A percentile compares a stretch with the other conserved stretches of the same genome.
Evolutionary conservation across 2,888 invertebrate species (phyloP).

Genomic region (Falcaria lacertinaria): DNA sequence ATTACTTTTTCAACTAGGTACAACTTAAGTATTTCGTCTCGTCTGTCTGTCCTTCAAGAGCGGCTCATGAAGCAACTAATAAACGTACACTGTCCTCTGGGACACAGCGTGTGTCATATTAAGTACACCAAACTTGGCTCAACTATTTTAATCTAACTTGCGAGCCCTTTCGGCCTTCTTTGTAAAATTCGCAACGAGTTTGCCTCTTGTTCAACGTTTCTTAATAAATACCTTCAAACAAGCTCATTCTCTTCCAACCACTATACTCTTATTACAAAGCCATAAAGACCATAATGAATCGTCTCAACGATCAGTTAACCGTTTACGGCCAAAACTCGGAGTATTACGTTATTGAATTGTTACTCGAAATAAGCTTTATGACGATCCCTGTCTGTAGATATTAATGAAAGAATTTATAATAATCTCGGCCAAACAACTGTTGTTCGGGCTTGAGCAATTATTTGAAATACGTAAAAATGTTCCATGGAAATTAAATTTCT

Average conservation of each 20-base stretch:
- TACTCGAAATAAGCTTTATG: constrained; percentile 39
- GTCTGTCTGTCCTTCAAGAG: too few species aligned
- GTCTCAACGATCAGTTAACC: constrained; percentile 4
- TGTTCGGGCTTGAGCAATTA: constrained; percentile 1
- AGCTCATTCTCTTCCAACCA: constrained; percentile 5
- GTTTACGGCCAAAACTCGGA: constrained; percentile 25
- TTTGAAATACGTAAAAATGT: too few species aligned
- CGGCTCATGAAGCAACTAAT: too few species aligned
- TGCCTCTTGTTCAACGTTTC: constrained; percentile 46
- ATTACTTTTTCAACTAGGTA: too few species aligned
- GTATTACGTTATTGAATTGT: constrained; percentile 52
- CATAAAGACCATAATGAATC: constrained; percentile 14
- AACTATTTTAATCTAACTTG: constrained; percentile 71
- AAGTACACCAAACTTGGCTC: constrained; percentile 30
- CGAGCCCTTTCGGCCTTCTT: constrained; percentile 38
- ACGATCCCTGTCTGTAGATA: constrained; percentile 17
- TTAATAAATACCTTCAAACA: constrained; percentile 52
- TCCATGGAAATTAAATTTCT: too few species aligned
- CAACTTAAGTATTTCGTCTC: too few species aligned
- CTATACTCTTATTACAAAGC: constrained; percentile 9
- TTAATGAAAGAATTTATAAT: constrained; percentile 1
- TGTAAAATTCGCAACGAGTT: constrained; percentile 48
- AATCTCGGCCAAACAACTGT: not conserved
- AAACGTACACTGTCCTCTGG: too few species aligned
- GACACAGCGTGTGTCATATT: constrained; percentile 32